Base-by-base conservation (phyloP, 2,797 vertebrate species). In the Steatocranus sp. region DNA sequence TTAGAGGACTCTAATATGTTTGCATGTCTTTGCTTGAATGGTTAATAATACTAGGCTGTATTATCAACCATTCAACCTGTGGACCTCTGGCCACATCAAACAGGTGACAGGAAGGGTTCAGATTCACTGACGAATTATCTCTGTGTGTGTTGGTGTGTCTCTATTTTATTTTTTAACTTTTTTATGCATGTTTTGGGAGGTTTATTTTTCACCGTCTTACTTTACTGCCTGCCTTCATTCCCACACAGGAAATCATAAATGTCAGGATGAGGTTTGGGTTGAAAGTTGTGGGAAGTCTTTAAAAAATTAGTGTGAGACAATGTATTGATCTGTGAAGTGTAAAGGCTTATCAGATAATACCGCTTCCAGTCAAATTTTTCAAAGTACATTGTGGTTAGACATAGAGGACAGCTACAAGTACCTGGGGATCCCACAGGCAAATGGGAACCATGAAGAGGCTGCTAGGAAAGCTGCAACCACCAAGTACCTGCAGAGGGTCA, bases 1-100 rank as follows among this genome's bases (percentile, higher is more conserved):
- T 61, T 0, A 27, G 53, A 54, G 12, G 51, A 56, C 0, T 58
- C 8, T 30, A 11, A 34, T n/a, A 7, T n/a, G 54, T 32, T 58
- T 58, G 17, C 30, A 58, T 34, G 17, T 32, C 30, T 58, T 58
- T 34, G 17, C 25, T 56, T 56, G 25, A 56, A 30, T 56, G 2
- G 53, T 56, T 17, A 30, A 56, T 56, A 56, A 56, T 0, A 30
- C 8, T 30, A 30, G 30, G 30, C 30, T 30, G 30, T 30, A 7
- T 30, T 30, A 30, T 7, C 7, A 30, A 30, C 30, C 30, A 3
- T 30, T 56, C 53, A 54, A 17, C 25, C 53, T 23, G 20, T 53
- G 51, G 51, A 30, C 25, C 2, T 49, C 48, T 49, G 48, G 18
- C 30, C 54, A 36, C 18, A n/a, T 36, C 17, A 61, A 34, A n/a